Conservation (phyloP, 2,113 vertebrate genomes). For the Ptilonorhynchus violaceus region DNA sequence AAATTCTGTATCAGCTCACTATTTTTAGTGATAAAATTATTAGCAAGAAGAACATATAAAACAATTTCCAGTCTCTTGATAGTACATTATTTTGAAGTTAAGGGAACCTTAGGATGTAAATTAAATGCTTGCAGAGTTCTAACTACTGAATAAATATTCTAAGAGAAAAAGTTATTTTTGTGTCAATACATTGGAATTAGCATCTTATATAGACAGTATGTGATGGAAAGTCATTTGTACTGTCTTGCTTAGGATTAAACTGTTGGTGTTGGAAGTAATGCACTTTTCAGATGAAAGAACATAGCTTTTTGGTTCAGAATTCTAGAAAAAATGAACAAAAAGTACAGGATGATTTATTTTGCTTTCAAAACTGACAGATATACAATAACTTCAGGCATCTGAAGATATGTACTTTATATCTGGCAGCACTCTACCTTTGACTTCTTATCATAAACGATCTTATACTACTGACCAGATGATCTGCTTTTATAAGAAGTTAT, state of each 20-base stretch:
- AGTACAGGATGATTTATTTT: not conserved
- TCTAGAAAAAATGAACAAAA: not conserved
- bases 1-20: not conserved
- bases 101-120: not conserved
- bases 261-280: not conserved
- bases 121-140: not conserved
- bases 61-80: not conserved
- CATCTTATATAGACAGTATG: not conserved
- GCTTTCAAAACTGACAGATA: not conserved
- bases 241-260: not conserved
- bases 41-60: not conserved
- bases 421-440: not conserved
- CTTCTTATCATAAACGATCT: not conserved
- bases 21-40: not conserved
- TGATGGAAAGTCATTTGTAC: not conserved
- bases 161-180: not conserved
- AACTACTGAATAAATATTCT: not conserved
- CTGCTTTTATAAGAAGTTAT: not conserved
- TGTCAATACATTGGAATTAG: not conserved
- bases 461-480: not conserved
- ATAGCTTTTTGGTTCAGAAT: not conserved
- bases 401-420: not conserved
- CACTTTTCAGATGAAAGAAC: not conserved
- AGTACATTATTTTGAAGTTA: not conserved
- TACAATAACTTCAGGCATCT: not conserved